A percentile compares a stretch with the other conserved stretches of the same genome.
Conservation (phyloP, 2,797 vertebrate species). For the Neosilurus mollespiculum region DNA sequence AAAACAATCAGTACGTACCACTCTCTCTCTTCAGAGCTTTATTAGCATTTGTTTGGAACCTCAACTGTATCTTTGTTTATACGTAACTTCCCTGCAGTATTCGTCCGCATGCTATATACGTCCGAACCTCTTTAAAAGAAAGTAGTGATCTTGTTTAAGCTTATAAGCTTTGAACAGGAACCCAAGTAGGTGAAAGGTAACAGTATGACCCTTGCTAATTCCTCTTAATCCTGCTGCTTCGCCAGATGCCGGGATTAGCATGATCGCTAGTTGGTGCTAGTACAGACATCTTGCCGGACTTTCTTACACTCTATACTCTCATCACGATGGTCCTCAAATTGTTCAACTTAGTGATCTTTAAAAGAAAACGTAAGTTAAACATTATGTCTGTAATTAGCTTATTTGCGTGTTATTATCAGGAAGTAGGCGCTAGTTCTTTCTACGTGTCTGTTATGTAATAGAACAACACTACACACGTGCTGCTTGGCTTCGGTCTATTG, state of each 20-base stretch:
- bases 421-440: neutral
- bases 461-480: neutral
- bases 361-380: conserved; percentile 68
- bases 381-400: neutral
- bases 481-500: neutral
- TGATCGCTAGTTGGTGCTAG: conserved; percentile 67
- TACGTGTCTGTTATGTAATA: conserved; percentile 6
- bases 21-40: neutral
- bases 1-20: neutral
- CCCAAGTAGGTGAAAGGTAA: conserved; percentile 8
- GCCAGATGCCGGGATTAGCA: conserved; percentile 67
- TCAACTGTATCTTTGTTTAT: neutral
- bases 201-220: neutral
- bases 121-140: too few relatives aligned
- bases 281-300: neutral
- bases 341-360: conserved; percentile 37
- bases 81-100: neutral
- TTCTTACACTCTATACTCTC: neutral
- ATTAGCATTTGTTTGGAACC: neutral
- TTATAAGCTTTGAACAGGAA: neutral
- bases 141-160: neutral
- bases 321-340: conserved; percentile 46
- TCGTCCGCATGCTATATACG: neutral
- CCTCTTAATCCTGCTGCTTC: neutral
- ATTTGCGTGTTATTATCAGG: neutral